These are phyloP conservation scores for Magallana ariakensis DNA, from an alignment of 1,140 invertebrate genomes.

Conservation along the genomic window DNA sequence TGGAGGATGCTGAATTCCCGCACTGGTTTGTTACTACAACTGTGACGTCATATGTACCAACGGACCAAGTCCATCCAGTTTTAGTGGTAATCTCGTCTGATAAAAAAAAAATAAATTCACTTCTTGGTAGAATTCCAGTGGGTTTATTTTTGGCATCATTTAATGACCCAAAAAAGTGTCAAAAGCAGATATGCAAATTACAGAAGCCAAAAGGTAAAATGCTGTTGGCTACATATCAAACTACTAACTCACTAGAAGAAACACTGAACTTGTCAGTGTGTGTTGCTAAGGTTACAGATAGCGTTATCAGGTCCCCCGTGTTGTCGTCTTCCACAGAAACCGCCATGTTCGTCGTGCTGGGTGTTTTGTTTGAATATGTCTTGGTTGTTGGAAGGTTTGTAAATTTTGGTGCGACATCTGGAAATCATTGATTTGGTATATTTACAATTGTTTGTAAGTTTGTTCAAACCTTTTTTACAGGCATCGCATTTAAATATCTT, in stretches of 20 bases:
- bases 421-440: no score
- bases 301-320: background rate
- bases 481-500: no score
- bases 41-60: background rate
- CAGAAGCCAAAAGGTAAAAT: no score
- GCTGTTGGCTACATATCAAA: no score
- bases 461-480: no score
- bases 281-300: slow-evolving; percentile 29
- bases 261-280: slow-evolving; percentile 12
- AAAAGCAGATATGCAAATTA: no score
- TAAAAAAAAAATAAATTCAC: no score
- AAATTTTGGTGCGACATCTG: slow-evolving; percentile 34
- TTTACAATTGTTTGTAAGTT: no score
- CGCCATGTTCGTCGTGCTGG: background rate
- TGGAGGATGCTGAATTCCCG: background rate
- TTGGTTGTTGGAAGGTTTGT: slow-evolving; percentile 40
- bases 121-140: background rate
- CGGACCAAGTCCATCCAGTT: slow-evolving; percentile 28
- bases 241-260: background rate
- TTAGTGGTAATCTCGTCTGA: slow-evolving; percentile 11
- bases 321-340: slow-evolving; percentile 9
- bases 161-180: no score
- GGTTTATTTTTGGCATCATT: no score
- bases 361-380: slow-evolving; percentile 26
- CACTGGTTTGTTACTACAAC: slow-evolving; percentile 38